Conservation (phyloP, 2,797 vertebrate genomes). For the Hephaestus fuliginosus region DNA sequence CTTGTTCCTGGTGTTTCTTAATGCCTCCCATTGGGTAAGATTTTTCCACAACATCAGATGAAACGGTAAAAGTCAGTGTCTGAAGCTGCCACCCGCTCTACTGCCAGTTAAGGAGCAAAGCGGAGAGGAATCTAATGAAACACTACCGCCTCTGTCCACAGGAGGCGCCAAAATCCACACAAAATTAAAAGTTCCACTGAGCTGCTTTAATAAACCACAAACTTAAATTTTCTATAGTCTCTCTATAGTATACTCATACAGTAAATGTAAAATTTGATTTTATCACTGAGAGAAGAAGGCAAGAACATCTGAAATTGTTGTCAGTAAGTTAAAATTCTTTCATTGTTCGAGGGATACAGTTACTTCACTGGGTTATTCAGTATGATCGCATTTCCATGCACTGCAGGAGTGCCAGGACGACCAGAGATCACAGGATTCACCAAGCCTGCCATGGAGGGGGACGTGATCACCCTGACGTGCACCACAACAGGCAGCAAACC, state of each 20-base stretch:
- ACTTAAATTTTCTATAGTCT: not conserved
- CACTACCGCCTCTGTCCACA: too few relatives aligned
- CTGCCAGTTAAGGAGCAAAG: too few relatives aligned
- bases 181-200: too few relatives aligned
- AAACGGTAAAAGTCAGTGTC: too few relatives aligned
- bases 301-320: conserved; percentile 6
- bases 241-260: not conserved
- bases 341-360: not conserved
- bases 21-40: too few relatives aligned
- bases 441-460: conserved; percentile 95
- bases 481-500: conserved; percentile 96
- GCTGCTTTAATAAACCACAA: too few relatives aligned
- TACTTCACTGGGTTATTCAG: not conserved
- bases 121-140: too few relatives aligned
- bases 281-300: not conserved
- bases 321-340: not conserved
- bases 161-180: too few relatives aligned
- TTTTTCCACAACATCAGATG: too few relatives aligned
- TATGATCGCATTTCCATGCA: conserved; percentile 20
- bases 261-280: not conserved
- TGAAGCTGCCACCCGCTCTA: too few relatives aligned
- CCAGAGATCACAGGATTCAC: conserved; percentile 96
- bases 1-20: too few relatives aligned
- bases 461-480: conserved; percentile 94
- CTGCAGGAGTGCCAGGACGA: conserved; percentile 93